Evolutionary conservation across 2,888 invertebrate species (phyloP), one percentile per base, ranked within the genome.

Genomic region (Agrochola litura): DNA sequence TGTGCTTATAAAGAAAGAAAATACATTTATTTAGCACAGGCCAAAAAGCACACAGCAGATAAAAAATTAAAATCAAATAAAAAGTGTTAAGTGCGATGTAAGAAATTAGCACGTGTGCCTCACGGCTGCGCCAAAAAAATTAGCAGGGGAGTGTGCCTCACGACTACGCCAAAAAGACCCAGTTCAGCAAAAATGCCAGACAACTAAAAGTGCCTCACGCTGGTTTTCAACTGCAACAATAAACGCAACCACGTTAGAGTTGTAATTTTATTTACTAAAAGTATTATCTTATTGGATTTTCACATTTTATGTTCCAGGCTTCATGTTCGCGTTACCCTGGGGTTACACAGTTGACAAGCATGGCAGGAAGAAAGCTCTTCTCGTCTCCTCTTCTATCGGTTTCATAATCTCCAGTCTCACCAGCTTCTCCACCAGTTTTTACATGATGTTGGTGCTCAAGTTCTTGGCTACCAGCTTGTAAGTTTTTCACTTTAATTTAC

Each of bases 271-370:
- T 54, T 16, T 16, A 16, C 14, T 49, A 16, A 49, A 16, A 49
- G 5, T 49, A 49, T 52, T 3, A 22, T 8, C 14, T 25, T 25
- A 60, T 60, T 30, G 4, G 1, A 60, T 30, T 8, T 25, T 6
- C 14, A 25, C 6, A 58, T 30, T 16, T 19, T 61, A 10, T 60
- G 16, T 74, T 81, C 0, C 74, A 90, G 90, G 88, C 12, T 84
- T 89, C 52, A 60, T 90, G 2, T 88, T 89, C 30, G 85, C 88
- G 0, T 64, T 88, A 56, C 86, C 88, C 2, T 98, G 98, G 98
- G 98, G 98, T 10, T 96, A 97, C 9, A 91, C 97, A 63, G 97
- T 98, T 0, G 98, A 98, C 90, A 97, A 97, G 0, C 85, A 96
- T 83, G 98, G 98, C 0, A 96, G 98, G 25, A 95, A 97, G 64